Evolutionary conservation across 2,113 vertebrate species (phyloP).

Genomic region (Brienomyrus longianalis): DNA sequence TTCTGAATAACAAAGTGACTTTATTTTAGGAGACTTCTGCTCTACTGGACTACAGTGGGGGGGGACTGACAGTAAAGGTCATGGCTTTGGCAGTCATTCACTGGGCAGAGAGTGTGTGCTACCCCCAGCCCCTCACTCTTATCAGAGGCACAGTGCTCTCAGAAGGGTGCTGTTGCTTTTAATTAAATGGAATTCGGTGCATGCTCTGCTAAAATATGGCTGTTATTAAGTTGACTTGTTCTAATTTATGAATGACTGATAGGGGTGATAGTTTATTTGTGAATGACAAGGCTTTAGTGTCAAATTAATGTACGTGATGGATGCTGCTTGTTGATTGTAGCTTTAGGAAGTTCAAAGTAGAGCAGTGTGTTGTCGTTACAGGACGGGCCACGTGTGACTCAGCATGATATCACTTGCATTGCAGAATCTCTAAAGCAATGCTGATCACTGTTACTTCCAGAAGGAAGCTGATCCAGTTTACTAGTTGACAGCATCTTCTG

Average conservation of each 20-base stretch:
- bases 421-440: neutral
- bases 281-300: neutral
- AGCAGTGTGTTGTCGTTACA: neutral
- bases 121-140: neutral
- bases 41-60: neutral
- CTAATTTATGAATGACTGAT: neutral
- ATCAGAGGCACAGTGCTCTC: neutral
- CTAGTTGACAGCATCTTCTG: neutral
- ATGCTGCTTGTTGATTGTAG: neutral
- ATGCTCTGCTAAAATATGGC: neutral
- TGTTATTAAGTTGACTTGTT: neutral
- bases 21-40: neutral
- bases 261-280: neutral
- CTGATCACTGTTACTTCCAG: neutral
- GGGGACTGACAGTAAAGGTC: neutral
- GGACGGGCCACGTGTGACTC: neutral
- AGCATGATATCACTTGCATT: too few species aligned
- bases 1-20: neutral
- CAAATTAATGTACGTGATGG: neutral
- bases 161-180: conserved; percentile 1
- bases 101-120: neutral
- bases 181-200: conserved; percentile 8
- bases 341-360: neutral
- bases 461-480: neutral
- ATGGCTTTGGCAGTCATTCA: neutral